Percentiles rank a stretch among this genome's conserved stretches.
phyloP scores from a whole-genome alignment of 2,888 invertebrate genomes.

The Incurvaria masculella region DNA sequence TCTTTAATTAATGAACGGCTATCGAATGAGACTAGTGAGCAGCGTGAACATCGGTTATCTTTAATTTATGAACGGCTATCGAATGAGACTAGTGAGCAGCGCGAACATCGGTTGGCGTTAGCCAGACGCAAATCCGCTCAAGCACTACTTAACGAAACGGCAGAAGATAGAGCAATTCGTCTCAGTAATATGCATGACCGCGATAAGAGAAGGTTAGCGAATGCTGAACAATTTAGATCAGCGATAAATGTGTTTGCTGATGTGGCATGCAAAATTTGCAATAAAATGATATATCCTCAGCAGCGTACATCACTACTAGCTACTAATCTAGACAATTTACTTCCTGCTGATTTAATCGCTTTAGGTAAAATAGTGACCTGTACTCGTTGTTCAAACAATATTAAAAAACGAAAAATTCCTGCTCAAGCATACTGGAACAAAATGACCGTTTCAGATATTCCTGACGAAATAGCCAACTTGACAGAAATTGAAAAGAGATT shows the following conservation, averaged over 20 bases:
- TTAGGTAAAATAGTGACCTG: slow-evolving; percentile 12
- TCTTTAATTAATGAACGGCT: not conserved
- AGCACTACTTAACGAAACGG: slow-evolving; percentile 7
- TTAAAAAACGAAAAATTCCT: slow-evolving; percentile 16
- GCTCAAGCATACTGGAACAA: slow-evolving; percentile 17
- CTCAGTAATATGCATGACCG: slow-evolving; percentile 5
- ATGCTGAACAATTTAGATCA: slow-evolving; percentile 4
- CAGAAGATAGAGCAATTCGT: not conserved
- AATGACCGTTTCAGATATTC: slow-evolving; percentile 12
- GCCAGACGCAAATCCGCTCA: slow-evolving; percentile 1
- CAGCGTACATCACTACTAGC: slow-evolving; percentile 8
- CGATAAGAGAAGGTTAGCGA: slow-evolving; percentile 6
- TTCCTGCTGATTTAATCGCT: slow-evolving; percentile 11
- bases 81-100: not conserved
- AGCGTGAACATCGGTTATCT: not conserved
- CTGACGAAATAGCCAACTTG: slow-evolving; percentile 12
- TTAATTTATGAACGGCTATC: not conserved
- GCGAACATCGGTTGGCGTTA: not conserved
- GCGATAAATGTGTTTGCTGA: slow-evolving; percentile 7
- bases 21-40: not conserved
- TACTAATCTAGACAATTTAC: not conserved
- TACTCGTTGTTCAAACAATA: slow-evolving; percentile 13
- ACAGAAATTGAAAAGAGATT: slow-evolving; percentile 11
- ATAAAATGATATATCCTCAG: slow-evolving; percentile 11
- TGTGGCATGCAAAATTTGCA: slow-evolving; percentile 9